Evolutionary conservation across 2,797 vertebrate species (phyloP).

Genomic region (Myotis findleyi): DNA sequence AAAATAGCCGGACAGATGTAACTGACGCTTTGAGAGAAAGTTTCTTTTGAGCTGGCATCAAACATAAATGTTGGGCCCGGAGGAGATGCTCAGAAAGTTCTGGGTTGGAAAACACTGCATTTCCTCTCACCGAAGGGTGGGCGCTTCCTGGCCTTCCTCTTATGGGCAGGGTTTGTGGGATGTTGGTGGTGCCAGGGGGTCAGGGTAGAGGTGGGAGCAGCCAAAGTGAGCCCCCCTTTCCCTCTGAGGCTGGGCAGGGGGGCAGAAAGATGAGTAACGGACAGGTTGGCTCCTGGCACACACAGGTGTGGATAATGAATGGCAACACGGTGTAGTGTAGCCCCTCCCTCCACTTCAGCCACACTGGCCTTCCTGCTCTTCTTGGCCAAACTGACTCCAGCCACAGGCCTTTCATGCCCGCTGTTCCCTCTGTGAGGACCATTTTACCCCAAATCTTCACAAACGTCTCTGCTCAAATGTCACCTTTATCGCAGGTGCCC

Average conservation of each 20-base stretch:
- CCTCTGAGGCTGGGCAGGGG: not conserved
- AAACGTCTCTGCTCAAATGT: not conserved
- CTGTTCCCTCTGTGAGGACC: not conserved
- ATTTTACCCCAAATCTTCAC: not conserved
- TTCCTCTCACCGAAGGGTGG: not conserved
- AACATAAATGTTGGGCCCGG: slow-evolving; percentile 9
- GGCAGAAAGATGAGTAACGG: not conserved
- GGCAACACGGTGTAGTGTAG: accelerated
- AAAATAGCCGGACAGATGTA: slow-evolving; percentile 62
- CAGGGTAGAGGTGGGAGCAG: not conserved
- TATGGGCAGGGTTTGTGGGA: not conserved
- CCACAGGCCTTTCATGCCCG: not conserved
- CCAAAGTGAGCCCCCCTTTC: no score
- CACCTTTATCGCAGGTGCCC: not conserved
- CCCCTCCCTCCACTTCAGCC: no score
- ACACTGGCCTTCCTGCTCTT: not conserved
- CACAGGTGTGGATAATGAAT: no score
- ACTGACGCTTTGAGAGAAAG: slow-evolving; percentile 56
- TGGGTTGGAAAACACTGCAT: slow-evolving; percentile 7
- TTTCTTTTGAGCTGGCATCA: slow-evolving; percentile 55
- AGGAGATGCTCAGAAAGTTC: slow-evolving; percentile 49
- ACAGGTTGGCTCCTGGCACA: no score
- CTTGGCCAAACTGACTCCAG: not conserved
- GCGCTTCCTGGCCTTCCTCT: not conserved
- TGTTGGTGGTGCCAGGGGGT: not conserved